phyloP scores from a whole-genome alignment of 2,888 invertebrate species.

The Yponomeuta sedellus region DNA sequence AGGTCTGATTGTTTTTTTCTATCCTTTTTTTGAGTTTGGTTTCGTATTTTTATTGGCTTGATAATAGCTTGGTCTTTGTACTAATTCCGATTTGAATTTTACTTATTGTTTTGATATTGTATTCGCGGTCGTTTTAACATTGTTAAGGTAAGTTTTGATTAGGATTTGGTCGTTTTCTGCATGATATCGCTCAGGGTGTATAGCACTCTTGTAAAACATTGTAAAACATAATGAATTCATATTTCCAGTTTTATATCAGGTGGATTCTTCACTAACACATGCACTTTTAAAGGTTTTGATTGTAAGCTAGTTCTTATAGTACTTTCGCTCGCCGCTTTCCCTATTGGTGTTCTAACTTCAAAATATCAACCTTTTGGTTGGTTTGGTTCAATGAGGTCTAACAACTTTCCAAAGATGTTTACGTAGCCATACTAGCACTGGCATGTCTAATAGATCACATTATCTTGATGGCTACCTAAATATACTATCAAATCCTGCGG shows the following conservation, averaged over 20 bases:
- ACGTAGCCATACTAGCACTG: no score
- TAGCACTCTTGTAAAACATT: slow-evolving; percentile 20
- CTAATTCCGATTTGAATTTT: not conserved
- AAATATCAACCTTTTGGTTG: no score
- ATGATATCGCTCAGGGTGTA: slow-evolving; percentile 14
- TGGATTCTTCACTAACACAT: no score
- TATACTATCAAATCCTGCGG: no score
- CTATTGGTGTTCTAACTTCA: no score
- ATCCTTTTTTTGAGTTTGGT: slow-evolving; percentile 32
- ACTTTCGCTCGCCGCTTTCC: not conserved
- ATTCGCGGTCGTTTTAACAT: slow-evolving; percentile 19
- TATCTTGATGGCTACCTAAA: no score
- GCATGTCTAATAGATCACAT: no score
- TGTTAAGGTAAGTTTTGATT: slow-evolving; percentile 19
- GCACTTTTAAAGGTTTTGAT: slow-evolving; percentile 20
- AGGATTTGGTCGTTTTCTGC: slow-evolving; percentile 23
- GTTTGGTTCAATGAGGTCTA: no score
- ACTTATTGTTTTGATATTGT: slow-evolving; percentile 9
- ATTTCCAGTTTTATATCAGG: slow-evolving; percentile 9
- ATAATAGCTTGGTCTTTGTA: slow-evolving; percentile 23
- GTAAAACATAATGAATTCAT: slow-evolving; percentile 11
- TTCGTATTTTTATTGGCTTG: slow-evolving; percentile 23
- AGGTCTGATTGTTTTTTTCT: slow-evolving; percentile 62
- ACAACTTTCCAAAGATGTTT: no score
- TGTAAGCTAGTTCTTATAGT: slow-evolving; percentile 2